Percentiles rank a stretch among this genome's conserved stretches.
Conservation (phyloP, 2,888 invertebrate species). For the Ecdyonurus torrentis region DNA sequence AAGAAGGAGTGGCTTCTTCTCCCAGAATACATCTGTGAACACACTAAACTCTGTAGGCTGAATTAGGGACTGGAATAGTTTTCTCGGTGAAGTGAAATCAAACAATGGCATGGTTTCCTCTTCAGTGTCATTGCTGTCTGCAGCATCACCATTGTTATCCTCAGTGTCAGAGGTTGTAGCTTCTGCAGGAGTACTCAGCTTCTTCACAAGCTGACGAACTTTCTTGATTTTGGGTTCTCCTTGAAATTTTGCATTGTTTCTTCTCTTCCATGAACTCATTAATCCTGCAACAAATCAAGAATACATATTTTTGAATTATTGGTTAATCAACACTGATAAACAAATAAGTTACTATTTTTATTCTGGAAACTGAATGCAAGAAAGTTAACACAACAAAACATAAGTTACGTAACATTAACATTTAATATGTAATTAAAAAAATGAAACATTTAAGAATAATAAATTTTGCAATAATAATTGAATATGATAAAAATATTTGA, state of each 20-base stretch:
- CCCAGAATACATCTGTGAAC: conserved; percentile 12
- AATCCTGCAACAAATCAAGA: neutral
- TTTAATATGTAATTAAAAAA: no score
- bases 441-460: no score
- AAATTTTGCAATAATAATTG: no score
- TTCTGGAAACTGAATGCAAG: no score
- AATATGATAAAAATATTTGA: no score
- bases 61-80: conserved; percentile 11
- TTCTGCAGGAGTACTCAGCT: neutral
- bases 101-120: conserved; percentile 9
- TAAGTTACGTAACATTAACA: no score
- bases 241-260: neutral
- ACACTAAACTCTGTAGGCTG: conserved; percentile 9
- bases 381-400: no score
- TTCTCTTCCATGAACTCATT: neutral
- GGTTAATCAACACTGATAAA: no score
- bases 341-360: no score
- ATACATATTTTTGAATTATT: no score
- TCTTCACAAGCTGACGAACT: neutral
- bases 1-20: conserved; percentile 11
- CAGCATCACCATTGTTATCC: neutral
- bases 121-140: neutral
- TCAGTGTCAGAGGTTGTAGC: neutral
- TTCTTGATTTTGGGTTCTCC: neutral
- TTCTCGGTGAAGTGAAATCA: conserved; percentile 12